phyloP scores from a whole-genome alignment of 2,797 vertebrate species.

The Synaphobranchus kaupii region DNA sequence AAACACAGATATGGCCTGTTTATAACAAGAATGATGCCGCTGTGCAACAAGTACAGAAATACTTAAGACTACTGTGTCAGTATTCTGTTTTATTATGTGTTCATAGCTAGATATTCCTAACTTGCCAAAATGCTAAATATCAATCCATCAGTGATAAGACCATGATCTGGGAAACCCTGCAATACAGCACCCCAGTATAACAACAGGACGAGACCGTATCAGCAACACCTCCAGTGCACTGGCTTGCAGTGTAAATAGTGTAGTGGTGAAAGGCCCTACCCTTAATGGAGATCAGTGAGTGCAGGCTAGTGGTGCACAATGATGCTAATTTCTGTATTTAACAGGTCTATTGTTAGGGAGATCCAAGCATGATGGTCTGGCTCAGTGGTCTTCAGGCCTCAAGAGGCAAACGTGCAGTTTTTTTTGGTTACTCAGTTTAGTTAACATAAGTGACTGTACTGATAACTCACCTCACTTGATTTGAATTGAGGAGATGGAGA shows the following conservation, averaged over 20 bases:
- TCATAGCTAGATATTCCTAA: no score
- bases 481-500: no score
- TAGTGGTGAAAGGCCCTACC: no score
- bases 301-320: not conserved
- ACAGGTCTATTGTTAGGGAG: not conserved
- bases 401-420: not conserved
- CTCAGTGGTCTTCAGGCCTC: not conserved
- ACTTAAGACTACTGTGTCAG: no score
- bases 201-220: not conserved
- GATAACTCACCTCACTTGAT: not conserved
- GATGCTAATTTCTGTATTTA: not conserved
- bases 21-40: no score
- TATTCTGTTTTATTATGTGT: no score
- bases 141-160: no score
- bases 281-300: no score
- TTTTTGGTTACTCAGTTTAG: not conserved
- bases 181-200: not conserved
- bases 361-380: not conserved
- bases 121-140: no score
- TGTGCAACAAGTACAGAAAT: no score
- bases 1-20: no score
- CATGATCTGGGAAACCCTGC: not conserved
- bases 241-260: not conserved
- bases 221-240: not conserved
- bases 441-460: not conserved